Percentiles rank a stretch among this genome's conserved stretches.
phyloP scores from a whole-genome alignment of 1,140 invertebrate species.

The Myzus persicae region DNA sequence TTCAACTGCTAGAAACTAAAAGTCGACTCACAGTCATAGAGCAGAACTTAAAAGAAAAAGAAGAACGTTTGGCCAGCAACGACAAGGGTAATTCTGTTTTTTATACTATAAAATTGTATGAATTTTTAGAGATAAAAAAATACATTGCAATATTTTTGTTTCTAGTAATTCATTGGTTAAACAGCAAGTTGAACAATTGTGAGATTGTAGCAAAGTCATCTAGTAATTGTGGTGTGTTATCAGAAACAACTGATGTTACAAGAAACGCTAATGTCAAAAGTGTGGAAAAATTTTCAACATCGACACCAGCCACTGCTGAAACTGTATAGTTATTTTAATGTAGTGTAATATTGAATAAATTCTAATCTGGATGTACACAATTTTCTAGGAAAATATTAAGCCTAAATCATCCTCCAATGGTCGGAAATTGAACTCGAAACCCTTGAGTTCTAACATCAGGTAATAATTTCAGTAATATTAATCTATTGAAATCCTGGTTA shows the following conservation, averaged over 20 bases:
- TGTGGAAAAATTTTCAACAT: constrained; percentile 34
- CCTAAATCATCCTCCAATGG: neutral
- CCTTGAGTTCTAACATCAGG: constrained; percentile 7
- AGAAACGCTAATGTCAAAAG: constrained; percentile 11
- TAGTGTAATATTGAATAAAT: neutral
- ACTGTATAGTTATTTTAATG: neutral
- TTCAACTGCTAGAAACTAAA: constrained; percentile 30
- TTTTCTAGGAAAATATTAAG: neutral
- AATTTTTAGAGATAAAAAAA: neutral
- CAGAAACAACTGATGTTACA: constrained; percentile 25
- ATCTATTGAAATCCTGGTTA: neutral
- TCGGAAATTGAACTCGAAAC: constrained; percentile 38
- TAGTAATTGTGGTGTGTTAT: constrained; percentile 25
- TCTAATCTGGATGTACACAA: neutral
- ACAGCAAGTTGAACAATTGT: constrained; percentile 53
- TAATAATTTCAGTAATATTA: neutral
- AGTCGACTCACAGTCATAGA: neutral
- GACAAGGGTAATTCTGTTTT: constrained; percentile 41
- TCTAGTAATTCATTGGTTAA: constrained; percentile 47
- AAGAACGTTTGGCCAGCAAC: constrained; percentile 44
- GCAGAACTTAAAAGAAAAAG: constrained; percentile 53
- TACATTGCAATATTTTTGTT: neutral
- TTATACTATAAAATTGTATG: neutral
- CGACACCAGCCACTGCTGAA: constrained; percentile 37
- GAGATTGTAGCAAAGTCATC: constrained; percentile 44